These are phyloP conservation scores for Psittacus erithacus DNA, from an alignment of 2,113 vertebrate genomes.

Conservation along the genomic window DNA sequence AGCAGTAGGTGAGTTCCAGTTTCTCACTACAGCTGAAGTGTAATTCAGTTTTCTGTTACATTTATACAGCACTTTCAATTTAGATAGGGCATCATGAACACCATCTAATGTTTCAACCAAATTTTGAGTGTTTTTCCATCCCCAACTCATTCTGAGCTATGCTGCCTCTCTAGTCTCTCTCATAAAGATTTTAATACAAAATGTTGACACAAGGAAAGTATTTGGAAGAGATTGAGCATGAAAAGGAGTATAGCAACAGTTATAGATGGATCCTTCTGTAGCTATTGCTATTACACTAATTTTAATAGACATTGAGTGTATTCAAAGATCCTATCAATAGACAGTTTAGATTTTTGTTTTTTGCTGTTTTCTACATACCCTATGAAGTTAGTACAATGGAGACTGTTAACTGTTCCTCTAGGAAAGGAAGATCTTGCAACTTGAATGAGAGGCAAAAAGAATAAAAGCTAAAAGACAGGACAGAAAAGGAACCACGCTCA, in stretches of 20 bases:
- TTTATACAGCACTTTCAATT: not conserved
- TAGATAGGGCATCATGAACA: not conserved
- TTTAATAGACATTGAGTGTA: not conserved
- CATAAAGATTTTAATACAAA: not conserved
- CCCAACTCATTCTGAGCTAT: not conserved
- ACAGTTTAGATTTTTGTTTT: not conserved
- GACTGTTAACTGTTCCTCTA: not conserved
- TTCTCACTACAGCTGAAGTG: not conserved
- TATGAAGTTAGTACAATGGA: not conserved
- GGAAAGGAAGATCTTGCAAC: not conserved
- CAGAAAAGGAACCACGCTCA: not conserved
- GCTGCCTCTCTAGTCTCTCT: not conserved
- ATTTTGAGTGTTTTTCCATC: not conserved
- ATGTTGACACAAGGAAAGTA: not conserved
- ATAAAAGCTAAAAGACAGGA: not conserved
- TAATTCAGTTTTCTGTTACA: not conserved
- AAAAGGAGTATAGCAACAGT: not conserved
- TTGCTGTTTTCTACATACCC: not conserved
- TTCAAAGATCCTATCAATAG: not conserved
- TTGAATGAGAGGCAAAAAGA: not conserved
- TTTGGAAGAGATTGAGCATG: not conserved
- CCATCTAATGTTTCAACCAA: not conserved
- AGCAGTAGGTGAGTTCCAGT: not conserved
- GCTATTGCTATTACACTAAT: not conserved
- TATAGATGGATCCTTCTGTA: not conserved